A percentile compares a stretch with the other conserved stretches of the same genome.
Evolutionary conservation across 2,113 vertebrate genomes (phyloP).

Genomic region (Thamnophis sirtalis): DNA sequence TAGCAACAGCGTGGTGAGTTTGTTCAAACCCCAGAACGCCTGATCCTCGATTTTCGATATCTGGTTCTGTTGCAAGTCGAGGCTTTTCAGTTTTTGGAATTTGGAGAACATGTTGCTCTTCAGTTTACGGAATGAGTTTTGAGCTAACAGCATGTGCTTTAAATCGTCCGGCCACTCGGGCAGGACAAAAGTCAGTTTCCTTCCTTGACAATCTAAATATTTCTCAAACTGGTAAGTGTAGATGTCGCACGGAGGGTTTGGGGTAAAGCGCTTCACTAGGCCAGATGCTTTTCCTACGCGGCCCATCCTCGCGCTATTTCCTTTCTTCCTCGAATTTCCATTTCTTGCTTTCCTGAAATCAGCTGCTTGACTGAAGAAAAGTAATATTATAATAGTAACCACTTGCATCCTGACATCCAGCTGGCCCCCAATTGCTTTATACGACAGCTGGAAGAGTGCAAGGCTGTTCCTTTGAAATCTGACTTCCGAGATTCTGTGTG

Average conservation of each 20-base stretch:
- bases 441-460: slow-evolving; percentile 51
- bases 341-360: slow-evolving; percentile 71
- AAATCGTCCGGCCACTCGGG: slow-evolving; percentile 85
- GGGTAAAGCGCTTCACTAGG: slow-evolving; percentile 75
- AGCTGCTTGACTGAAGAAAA: slow-evolving; percentile 74
- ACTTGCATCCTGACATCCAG: slow-evolving; percentile 80
- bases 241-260: slow-evolving; percentile 75
- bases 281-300: slow-evolving; percentile 59
- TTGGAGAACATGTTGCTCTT: slow-evolving; percentile 85
- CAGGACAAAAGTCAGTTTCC: slow-evolving; percentile 77
- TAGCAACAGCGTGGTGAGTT: slow-evolving; percentile 87
- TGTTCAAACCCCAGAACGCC: slow-evolving; percentile 85
- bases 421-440: slow-evolving; percentile 55
- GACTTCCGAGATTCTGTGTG: slow-evolving; percentile 53
- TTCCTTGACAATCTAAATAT: slow-evolving; percentile 91
- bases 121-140: slow-evolving; percentile 84
- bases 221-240: slow-evolving; percentile 86
- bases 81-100: slow-evolving; percentile 81
- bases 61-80: slow-evolving; percentile 93
- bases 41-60: slow-evolving; percentile 82
- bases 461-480: slow-evolving; percentile 56
- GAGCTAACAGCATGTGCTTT: slow-evolving; percentile 87
- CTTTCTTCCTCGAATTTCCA: slow-evolving; percentile 52
- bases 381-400: slow-evolving; percentile 70
- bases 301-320: slow-evolving; percentile 53